phyloP scores from a whole-genome alignment of 1,140 invertebrate species.

The Panagrolaimus sp. region DNA sequence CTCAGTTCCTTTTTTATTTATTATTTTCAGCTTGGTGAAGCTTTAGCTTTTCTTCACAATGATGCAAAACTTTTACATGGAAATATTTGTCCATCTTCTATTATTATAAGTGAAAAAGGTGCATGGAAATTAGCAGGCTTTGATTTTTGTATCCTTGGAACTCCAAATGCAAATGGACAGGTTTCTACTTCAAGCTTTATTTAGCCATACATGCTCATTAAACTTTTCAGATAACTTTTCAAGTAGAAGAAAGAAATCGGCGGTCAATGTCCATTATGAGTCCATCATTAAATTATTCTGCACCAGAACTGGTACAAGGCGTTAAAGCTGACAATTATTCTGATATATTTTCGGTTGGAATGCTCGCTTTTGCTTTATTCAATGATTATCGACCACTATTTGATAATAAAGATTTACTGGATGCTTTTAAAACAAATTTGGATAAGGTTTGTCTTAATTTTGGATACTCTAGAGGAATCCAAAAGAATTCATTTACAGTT shows the following conservation, averaged over 20 bases:
- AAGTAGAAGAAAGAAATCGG: constrained; percentile 34
- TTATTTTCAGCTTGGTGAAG: constrained; percentile 77
- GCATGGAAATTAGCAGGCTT: constrained; percentile 92
- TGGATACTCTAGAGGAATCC: constrained; percentile 16
- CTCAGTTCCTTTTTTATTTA: background rate
- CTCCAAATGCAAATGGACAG: constrained; percentile 2
- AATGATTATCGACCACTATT: constrained; percentile 61
- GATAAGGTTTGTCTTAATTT: constrained; percentile 57
- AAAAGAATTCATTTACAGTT: constrained; percentile 55
- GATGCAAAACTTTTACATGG: constrained; percentile 76
- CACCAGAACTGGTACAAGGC: constrained; percentile 61
- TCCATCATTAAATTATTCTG: constrained; percentile 61
- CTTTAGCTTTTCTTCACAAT: constrained; percentile 81
- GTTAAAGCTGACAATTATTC: constrained; percentile 58
- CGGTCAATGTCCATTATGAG: constrained; percentile 66
- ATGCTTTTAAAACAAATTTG: constrained; percentile 58
- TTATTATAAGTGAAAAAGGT: constrained; percentile 84
- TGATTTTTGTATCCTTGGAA: constrained; percentile 69
- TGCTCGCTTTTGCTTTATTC: constrained; percentile 61
- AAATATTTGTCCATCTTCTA: constrained; percentile 83
- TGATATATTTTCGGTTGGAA: constrained; percentile 62
- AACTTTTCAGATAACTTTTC: constrained; percentile 17
- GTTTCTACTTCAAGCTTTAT: background rate
- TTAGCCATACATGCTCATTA: background rate
- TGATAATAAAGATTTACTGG: constrained; percentile 59